phyloP scores from a whole-genome alignment of 2,888 invertebrate genomes.

The Synergus japonicus region DNA sequence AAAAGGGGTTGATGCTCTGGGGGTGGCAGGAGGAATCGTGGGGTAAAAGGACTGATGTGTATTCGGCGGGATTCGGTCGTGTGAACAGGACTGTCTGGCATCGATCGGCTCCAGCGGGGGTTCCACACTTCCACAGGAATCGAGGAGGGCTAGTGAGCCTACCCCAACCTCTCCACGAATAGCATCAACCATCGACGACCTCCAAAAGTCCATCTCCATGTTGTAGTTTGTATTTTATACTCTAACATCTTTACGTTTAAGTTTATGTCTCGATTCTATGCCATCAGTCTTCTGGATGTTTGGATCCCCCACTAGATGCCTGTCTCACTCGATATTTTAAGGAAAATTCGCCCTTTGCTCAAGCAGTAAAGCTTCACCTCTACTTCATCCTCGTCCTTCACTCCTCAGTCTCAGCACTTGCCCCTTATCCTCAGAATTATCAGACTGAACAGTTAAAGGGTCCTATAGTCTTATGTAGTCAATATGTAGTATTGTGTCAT shows the following conservation, averaged over 20 bases:
- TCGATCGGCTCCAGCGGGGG: conserved; percentile 71
- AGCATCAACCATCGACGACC: conserved; percentile 75
- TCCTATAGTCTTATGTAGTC: background rate
- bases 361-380: background rate
- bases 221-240: conserved; percentile 40
- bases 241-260: conserved; percentile 58
- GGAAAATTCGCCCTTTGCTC: conserved; percentile 19
- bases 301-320: conserved; percentile 12
- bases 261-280: background rate
- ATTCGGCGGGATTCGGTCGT: conserved; percentile 74
- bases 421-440: background rate
- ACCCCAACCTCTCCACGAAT: conserved; percentile 74
- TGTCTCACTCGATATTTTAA: conserved; percentile 29
- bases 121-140: conserved; percentile 53
- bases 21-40: conserved; percentile 42
- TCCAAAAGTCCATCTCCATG: conserved; percentile 55
- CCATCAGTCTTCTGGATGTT: conserved; percentile 14
- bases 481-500: background rate
- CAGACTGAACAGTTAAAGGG: background rate
- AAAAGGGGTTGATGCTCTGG: conserved; percentile 37
- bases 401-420: background rate
- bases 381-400: background rate
- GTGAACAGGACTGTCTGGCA: conserved; percentile 77
- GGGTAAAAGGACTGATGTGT: conserved; percentile 58
- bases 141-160: conserved; percentile 65